Evolutionary conservation across 2,113 vertebrate genomes (phyloP).

Genomic region (Nicator chloris): DNA sequence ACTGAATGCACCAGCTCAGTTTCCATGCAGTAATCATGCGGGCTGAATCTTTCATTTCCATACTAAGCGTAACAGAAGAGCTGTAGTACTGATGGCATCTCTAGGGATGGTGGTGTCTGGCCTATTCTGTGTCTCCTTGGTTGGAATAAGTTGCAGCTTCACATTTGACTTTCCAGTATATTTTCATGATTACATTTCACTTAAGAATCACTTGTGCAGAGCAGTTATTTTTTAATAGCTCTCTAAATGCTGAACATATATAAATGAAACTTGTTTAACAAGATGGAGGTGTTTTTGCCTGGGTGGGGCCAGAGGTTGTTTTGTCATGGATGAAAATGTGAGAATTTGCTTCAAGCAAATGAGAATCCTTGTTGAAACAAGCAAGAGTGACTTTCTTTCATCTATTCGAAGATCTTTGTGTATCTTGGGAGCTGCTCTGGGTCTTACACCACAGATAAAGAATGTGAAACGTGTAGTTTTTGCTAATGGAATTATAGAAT

Average conservation of each 20-base stretch:
- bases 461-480: background rate
- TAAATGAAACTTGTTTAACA: constrained; percentile 29
- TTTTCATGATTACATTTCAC: background rate
- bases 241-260: background rate
- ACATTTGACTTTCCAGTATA: background rate
- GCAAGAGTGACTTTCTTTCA: background rate
- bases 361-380: constrained; percentile 35
- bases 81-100: background rate
- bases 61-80: background rate
- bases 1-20: background rate
- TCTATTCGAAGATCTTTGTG: background rate
- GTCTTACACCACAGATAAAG: background rate
- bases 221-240: background rate
- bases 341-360: constrained; percentile 39
- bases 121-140: background rate
- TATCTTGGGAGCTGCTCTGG: background rate
- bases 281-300: background rate
- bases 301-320: background rate
- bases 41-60: constrained; percentile 7
- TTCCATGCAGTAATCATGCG: background rate
- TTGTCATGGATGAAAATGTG: background rate
- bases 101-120: background rate
- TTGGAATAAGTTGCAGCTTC: background rate
- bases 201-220: background rate
- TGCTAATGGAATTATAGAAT: background rate